Percentiles rank a stretch among this genome's conserved stretches.
Evolutionary conservation across 2,113 vertebrate species (phyloP).

Genomic region (Clarias gariepinus): DNA sequence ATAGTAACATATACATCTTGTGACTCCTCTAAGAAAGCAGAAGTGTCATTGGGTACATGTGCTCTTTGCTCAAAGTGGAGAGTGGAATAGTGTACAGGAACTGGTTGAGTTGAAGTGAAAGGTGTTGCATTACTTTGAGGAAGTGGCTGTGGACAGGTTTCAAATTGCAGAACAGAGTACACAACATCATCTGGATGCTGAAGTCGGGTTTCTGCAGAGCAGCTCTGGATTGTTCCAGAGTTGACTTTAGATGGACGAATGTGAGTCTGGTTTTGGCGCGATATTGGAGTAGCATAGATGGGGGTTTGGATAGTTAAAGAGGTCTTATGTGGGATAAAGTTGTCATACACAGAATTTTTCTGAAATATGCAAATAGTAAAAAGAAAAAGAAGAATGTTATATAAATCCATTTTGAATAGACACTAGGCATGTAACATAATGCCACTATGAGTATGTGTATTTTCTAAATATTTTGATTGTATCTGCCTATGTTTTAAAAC

Average conservation of each 20-base stretch:
- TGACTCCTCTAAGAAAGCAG: background rate
- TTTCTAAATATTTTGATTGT: background rate
- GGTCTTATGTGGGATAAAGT: background rate
- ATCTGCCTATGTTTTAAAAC: background rate
- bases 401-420: background rate
- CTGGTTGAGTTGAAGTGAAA: background rate
- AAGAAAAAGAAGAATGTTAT: background rate
- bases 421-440: background rate
- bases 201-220: background rate
- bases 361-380: background rate
- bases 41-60: background rate
- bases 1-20: conserved; percentile 2
- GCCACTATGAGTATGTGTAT: background rate
- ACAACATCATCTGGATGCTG: background rate
- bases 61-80: background rate
- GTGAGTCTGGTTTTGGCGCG: background rate
- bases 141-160: background rate
- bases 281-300: background rate
- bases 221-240: background rate
- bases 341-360: background rate
- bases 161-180: background rate
- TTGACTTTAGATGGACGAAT: background rate
- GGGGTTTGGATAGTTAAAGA: background rate
- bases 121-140: too few species aligned
- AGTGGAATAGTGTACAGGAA: background rate